Evolutionary conservation across 1,140 invertebrate species (phyloP).

Genomic region (Pseudobourletiella spinata): DNA sequence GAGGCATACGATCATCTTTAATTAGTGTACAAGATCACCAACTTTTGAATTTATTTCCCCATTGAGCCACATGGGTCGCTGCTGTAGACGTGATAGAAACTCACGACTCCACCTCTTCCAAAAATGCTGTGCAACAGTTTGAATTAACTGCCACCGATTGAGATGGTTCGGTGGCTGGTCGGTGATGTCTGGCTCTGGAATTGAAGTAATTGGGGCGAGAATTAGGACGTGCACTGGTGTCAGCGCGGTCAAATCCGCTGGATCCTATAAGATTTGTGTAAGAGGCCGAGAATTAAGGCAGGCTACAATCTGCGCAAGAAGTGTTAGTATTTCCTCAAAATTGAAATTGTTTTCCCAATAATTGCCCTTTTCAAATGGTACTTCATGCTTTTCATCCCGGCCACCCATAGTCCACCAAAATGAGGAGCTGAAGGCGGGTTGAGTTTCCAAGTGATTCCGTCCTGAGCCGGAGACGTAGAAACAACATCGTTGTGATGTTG

Average conservation of each 20-base stretch:
- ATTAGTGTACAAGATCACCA: conserved; percentile 32
- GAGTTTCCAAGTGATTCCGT: conserved; percentile 32
- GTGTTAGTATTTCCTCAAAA: conserved; percentile 36
- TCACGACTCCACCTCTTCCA: conserved; percentile 36
- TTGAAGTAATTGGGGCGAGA: conserved; percentile 6
- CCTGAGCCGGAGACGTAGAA: neutral
- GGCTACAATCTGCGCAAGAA: conserved; percentile 36
- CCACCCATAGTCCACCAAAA: conserved; percentile 38
- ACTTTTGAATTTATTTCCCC: neutral
- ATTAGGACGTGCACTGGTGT: conserved; percentile 34
- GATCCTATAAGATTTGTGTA: conserved; percentile 34
- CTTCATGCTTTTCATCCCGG: conserved; percentile 19
- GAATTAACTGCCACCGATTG: conserved; percentile 8
- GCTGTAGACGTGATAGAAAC: conserved; percentile 30
- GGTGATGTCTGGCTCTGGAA: conserved; percentile 8
- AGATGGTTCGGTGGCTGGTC: neutral
- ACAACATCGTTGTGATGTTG: neutral
- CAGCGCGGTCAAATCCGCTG: conserved; percentile 36
- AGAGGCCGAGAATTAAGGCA: conserved; percentile 38
- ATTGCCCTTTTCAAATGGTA: conserved; percentile 4
- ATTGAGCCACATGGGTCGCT: conserved; percentile 22
- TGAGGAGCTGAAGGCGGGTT: conserved; percentile 37
- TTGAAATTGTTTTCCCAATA: conserved; percentile 7
- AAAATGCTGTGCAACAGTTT: conserved; percentile 9
- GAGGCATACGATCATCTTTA: conserved; percentile 35